phyloP scores from a whole-genome alignment of 2,113 vertebrate genomes.

The Benitochromis conjunctus region DNA sequence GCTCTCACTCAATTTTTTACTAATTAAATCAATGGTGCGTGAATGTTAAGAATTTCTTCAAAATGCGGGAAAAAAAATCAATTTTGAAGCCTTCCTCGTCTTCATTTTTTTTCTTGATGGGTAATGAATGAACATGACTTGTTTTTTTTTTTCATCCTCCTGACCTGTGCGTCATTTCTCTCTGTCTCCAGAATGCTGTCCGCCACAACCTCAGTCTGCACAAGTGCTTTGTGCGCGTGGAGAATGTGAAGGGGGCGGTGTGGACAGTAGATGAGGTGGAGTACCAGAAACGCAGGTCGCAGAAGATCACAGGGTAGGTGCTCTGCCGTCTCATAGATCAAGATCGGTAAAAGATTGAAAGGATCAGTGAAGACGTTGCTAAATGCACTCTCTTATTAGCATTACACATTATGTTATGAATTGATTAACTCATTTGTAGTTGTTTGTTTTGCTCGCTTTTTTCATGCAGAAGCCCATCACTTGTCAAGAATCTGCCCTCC shows the following conservation, averaged over 20 bases:
- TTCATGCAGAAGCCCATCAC: conserved; percentile 88
- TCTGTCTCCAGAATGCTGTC: conserved; percentile 90
- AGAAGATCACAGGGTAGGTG: conserved; percentile 98
- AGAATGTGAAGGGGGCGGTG: conserved; percentile 99
- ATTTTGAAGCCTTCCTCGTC: conserved; percentile 23
- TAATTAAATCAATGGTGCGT: conserved; percentile 75
- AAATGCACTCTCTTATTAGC: not conserved
- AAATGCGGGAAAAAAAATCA: conserved; percentile 47
- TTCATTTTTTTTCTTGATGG: not conserved
- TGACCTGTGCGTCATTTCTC: conserved; percentile 35
- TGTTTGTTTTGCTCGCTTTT: conserved; percentile 15
- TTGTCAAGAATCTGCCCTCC: conserved; percentile 98
- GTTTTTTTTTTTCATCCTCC: conserved; percentile 14
- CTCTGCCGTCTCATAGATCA: not conserved
- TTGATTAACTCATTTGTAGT: not conserved
- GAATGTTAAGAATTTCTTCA: conserved; percentile 68
- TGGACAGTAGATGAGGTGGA: conserved; percentile 99
- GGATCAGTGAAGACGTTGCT: not conserved
- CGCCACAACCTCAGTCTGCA: conserved; percentile 99
- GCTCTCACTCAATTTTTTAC: conserved; percentile 65
- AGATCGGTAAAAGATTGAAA: not conserved
- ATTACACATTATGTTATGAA: not conserved
- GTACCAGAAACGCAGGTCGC: conserved; percentile 98
- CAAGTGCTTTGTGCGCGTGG: conserved; percentile 99
- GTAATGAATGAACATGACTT: conserved; percentile 41